phyloP scores from a whole-genome alignment of 2,888 invertebrate genomes.

The Drosophila anomalata region DNA sequence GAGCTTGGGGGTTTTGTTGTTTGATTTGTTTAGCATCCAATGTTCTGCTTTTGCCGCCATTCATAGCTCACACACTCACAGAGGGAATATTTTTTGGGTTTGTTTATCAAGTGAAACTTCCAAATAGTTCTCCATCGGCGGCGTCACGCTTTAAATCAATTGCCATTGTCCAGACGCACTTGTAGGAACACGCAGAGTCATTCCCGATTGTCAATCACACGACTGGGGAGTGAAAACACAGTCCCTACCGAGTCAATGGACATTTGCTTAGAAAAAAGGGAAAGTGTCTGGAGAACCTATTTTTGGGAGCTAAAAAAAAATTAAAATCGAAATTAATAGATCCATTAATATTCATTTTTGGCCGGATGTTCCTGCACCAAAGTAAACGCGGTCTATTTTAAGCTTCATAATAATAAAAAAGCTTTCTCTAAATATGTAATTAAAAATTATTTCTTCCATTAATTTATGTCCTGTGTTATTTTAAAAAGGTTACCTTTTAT shows the following conservation, averaged over 20 bases:
- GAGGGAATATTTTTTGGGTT: conserved; percentile 30
- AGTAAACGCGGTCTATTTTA: background rate
- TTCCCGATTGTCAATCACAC: conserved; percentile 35
- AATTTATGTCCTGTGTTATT: background rate
- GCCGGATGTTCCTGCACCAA: background rate
- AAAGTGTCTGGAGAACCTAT: conserved; percentile 27
- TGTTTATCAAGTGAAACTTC: conserved; percentile 66
- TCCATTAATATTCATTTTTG: background rate
- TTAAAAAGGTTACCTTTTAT: too few species aligned
- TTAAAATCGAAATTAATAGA: background rate
- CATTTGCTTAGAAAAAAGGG: conserved; percentile 28
- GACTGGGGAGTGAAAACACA: conserved; percentile 21
- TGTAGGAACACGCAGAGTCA: conserved; percentile 44
- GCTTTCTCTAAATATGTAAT: background rate
- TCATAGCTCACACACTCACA: conserved; percentile 30
- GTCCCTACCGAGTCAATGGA: conserved; percentile 21
- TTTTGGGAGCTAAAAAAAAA: background rate
- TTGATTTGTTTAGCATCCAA: conserved; percentile 67
- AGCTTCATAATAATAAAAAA: background rate
- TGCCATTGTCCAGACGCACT: conserved; percentile 47
- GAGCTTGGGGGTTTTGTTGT: conserved; percentile 41
- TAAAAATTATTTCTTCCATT: background rate
- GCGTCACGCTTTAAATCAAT: conserved; percentile 71
- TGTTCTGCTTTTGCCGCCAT: conserved; percentile 44
- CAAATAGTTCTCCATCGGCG: conserved; percentile 41